A percentile compares a stretch with the other conserved stretches of the same genome.
Conservation (phyloP, 2,797 vertebrate genomes). For the Melanotaenia boesemani region DNA sequence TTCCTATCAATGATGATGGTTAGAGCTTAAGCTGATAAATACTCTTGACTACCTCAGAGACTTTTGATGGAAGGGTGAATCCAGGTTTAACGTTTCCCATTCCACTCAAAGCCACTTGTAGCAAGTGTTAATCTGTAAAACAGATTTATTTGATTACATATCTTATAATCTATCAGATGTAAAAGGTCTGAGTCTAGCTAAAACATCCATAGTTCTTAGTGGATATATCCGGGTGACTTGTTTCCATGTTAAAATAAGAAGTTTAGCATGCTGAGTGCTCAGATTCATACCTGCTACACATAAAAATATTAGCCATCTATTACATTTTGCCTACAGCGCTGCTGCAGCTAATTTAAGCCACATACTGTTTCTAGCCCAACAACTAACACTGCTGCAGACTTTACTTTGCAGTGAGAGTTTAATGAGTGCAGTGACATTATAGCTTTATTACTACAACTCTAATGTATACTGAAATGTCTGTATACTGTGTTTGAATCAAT, state of each 20-base stretch:
- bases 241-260: background rate
- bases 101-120: background rate
- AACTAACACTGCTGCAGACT: background rate
- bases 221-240: background rate
- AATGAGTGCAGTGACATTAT: constrained; percentile 13
- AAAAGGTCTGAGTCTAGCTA: background rate
- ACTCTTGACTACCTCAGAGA: background rate
- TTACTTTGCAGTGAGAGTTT: constrained; percentile 4
- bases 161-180: background rate
- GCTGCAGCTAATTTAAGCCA: background rate
- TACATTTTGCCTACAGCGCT: background rate
- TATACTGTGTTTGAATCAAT: constrained; percentile 19
- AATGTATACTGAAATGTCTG: background rate
- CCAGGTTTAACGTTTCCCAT: background rate
- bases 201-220: background rate
- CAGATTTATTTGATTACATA: background rate
- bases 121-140: background rate
- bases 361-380: background rate
- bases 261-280: background rate
- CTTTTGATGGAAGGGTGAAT: background rate
- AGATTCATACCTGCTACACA: background rate
- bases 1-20: background rate
- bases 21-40: background rate
- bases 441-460: background rate
- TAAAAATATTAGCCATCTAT: background rate